Evolutionary conservation across 2,888 invertebrate species (phyloP).

Genomic region (Lasius platythorax): DNA sequence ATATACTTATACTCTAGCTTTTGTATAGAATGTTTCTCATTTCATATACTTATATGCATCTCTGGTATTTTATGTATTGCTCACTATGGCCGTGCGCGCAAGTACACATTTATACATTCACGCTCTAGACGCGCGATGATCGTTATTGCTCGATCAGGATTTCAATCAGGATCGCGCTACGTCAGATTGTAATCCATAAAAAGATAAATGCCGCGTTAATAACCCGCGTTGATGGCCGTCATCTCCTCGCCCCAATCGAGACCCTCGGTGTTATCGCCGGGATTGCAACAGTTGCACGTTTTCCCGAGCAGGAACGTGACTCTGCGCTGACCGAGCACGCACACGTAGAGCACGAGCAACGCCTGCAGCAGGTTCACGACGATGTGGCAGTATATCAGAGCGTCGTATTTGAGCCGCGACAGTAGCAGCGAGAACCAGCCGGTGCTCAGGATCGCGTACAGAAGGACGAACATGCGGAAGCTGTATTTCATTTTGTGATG

Average conservation of each 20-base stretch:
- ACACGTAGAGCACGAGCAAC: slow-evolving; percentile 91
- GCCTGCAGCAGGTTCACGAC: slow-evolving; percentile 92
- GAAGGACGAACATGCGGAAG: slow-evolving; percentile 92
- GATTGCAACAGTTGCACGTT: slow-evolving; percentile 89
- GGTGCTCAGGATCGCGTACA: slow-evolving; percentile 91
- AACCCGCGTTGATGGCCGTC: slow-evolving; percentile 93
- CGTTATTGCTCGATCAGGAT: slow-evolving; percentile 11
- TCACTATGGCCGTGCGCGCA: background rate
- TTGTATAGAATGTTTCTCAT: slow-evolving; percentile 8
- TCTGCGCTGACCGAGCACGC: slow-evolving; percentile 92
- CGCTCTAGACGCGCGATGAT: slow-evolving; percentile 3
- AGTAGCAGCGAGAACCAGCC: slow-evolving; percentile 93
- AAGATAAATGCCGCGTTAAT: slow-evolving; percentile 76
- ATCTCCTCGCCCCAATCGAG: slow-evolving; percentile 96
- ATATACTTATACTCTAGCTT: background rate
- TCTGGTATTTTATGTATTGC: background rate
- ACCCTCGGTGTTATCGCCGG: slow-evolving; percentile 89
- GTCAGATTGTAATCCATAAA: background rate
- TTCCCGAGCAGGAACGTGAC: slow-evolving; percentile 93
- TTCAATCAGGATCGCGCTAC: background rate
- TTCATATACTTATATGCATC: background rate
- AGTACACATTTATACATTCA: too few relatives aligned
- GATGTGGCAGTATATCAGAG: slow-evolving; percentile 91
- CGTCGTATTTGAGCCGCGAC: slow-evolving; percentile 92
- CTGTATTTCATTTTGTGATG: slow-evolving; percentile 95